Evolutionary conservation across 2,888 invertebrate genomes (phyloP), one percentile per base, ranked within the genome.

Genomic region (Pollenia labialis): DNA sequence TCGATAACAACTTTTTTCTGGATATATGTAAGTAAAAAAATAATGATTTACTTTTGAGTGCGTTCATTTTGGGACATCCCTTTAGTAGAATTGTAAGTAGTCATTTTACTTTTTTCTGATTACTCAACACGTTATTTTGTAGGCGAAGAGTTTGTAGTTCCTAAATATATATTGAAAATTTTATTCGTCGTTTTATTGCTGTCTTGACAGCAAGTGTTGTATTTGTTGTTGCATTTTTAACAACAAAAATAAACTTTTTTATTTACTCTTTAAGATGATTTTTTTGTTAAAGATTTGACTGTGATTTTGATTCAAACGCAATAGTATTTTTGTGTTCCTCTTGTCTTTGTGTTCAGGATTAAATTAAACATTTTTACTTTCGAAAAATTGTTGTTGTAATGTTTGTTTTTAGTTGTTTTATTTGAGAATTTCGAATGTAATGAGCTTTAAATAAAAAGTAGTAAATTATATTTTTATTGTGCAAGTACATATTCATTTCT

Each of bases 391-490:
- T 11, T 40, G 8, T 23, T 40, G 46, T 62, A 46, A 23, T 79
- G 16, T 52, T 80, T 58, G 54, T 71, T 71, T 80, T 69, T 32
- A 52, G 12, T 40, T 75, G 69, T 56, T 48, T 44, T 58, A 77
- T 80, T 32, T 32, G 4, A 32, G 32, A 6, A 32, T 6, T 71
- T 77, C 48, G 6, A 81, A 83, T 77, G 81, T 84, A 84, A 87
- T 77, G 76, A 87, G 77, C 81, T 84, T 87, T 84, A 66, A 77
- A 84, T 54, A 62, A 74, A 87, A 87, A 76, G 71, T 66, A 87
- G 71, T 87, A 56, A 82, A 74, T 60, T 68, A 72, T 82, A 75
- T 80, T 72, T 85, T 68, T 75, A 64, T 85, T 81, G 32, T 54
- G 46, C 18, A 42, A 40, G 56, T 56, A 56, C 56, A 56, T 56